Conservation (phyloP, 2,113 vertebrate species). For the Pluvialis apricaria region DNA sequence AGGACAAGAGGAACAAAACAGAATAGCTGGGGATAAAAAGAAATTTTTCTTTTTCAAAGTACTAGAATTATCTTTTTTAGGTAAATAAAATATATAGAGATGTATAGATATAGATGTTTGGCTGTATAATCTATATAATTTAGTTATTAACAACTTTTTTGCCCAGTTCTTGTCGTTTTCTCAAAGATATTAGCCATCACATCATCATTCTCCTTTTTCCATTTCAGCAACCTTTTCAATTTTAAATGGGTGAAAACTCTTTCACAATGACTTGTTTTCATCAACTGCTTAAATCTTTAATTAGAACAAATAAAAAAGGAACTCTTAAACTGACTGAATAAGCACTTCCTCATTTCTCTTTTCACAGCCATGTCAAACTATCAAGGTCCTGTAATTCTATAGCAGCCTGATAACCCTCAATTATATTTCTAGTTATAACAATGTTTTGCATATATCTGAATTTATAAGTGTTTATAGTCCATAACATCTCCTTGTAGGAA, state of each 20-base stretch:
- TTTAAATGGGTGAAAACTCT: not conserved
- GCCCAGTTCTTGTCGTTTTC: not conserved
- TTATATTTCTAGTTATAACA: no score
- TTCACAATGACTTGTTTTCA: not conserved
- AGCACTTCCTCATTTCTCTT: no score
- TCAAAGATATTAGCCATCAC: not conserved
- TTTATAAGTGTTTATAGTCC: no score
- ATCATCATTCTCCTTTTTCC: not conserved
- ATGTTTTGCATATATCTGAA: no score
- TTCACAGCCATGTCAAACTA: no score
- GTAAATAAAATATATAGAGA: not conserved
- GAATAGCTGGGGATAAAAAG: accelerated
- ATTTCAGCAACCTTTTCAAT: not conserved
- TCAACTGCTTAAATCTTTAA: not conserved
- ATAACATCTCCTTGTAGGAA: no score
- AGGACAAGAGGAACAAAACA: not conserved
- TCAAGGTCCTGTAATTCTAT: no score
- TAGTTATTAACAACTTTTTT: not conserved
- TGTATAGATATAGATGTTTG: not conserved
- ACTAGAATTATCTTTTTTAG: not conserved
- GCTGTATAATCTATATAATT: not conserved
- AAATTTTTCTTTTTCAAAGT: not conserved
- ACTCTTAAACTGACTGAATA: not conserved
- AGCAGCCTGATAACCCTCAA: no score
- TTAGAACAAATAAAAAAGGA: not conserved